These are phyloP conservation scores for Propithecus coquereli DNA, from an alignment of 2,113 vertebrate genomes.

Conservation along the genomic window DNA sequence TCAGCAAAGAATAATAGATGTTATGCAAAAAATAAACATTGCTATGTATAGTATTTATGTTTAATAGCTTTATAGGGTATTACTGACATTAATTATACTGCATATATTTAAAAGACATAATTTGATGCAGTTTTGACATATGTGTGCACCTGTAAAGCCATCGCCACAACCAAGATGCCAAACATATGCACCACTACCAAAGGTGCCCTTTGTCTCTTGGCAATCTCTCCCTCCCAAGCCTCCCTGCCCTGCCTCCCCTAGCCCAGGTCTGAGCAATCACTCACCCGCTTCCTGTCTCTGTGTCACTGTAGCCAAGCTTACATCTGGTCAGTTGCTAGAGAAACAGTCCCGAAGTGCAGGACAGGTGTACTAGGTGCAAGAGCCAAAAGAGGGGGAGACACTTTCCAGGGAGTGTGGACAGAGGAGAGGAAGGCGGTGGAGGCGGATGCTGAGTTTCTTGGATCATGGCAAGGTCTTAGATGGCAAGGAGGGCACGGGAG, in stretches of 20 bases:
- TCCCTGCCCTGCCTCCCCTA: neutral
- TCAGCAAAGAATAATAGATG: neutral
- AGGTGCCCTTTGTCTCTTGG: rapidly evolving
- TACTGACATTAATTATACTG: too few species aligned
- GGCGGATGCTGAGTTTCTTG: neutral
- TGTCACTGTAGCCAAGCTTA: neutral
- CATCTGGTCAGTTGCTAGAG: neutral
- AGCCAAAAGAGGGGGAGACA: neutral
- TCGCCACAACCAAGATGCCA: neutral
- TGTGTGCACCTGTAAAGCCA: neutral
- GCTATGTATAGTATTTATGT: neutral
- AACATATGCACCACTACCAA: rapidly evolving
- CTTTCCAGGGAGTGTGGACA: neutral
- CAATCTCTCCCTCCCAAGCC: neutral
- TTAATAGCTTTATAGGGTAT: neutral
- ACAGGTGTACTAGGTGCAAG: neutral
- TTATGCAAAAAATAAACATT: neutral
- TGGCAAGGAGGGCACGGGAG: too few species aligned
- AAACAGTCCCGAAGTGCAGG: neutral
- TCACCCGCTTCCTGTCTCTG: neutral
- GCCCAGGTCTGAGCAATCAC: neutral
- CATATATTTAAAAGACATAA: neutral
- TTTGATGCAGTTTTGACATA: neutral
- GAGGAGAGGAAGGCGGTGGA: neutral
- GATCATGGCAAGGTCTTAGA: rapidly evolving